Percentiles rank a stretch among this genome's conserved stretches.
Evolutionary conservation across 1,140 invertebrate species (phyloP).

Genomic region (Zaprionus vittiger): DNA sequence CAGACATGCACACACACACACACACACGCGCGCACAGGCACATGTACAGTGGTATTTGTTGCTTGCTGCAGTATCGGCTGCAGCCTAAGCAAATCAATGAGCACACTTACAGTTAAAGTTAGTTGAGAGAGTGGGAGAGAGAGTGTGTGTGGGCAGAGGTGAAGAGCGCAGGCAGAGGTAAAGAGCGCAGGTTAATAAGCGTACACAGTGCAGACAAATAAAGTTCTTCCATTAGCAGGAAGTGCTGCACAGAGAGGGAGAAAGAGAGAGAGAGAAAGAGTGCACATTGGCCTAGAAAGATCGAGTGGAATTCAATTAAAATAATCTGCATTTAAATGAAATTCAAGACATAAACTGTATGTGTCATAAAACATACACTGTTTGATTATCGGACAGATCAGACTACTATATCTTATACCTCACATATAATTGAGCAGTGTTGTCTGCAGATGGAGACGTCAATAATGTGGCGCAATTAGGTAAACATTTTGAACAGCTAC

Average conservation of each 20-base stretch:
- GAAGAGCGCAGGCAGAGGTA: neutral
- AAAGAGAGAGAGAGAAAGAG: slow-evolving; percentile 3
- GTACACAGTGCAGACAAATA: slow-evolving; percentile 47
- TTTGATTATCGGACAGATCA: too few species aligned
- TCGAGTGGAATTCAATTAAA: too few species aligned
- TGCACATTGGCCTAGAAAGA: too few species aligned
- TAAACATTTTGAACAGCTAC: slow-evolving; percentile 50
- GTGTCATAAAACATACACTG: too few species aligned
- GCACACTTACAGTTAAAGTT: slow-evolving; percentile 68
- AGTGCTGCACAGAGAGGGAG: slow-evolving; percentile 8
- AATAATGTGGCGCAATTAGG: slow-evolving; percentile 70
- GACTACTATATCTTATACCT: too few species aligned
- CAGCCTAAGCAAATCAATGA: slow-evolving; percentile 72
- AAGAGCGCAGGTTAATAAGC: slow-evolving; percentile 30
- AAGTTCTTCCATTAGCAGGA: slow-evolving; percentile 57
- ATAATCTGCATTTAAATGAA: too few species aligned
- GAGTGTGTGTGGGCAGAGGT: slow-evolving; percentile 1
- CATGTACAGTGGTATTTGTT: slow-evolving; percentile 11
- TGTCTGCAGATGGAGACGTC: slow-evolving; percentile 3
- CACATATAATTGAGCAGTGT: neutral
- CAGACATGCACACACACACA: slow-evolving; percentile 11
- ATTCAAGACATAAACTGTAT: too few species aligned
- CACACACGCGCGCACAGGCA: neutral
- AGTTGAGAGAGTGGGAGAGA: slow-evolving; percentile 22
- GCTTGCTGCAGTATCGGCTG: slow-evolving; percentile 32